Evolutionary conservation across 1,140 invertebrate species (phyloP).

Genomic region (Diachasmimorpha longicaudata): DNA sequence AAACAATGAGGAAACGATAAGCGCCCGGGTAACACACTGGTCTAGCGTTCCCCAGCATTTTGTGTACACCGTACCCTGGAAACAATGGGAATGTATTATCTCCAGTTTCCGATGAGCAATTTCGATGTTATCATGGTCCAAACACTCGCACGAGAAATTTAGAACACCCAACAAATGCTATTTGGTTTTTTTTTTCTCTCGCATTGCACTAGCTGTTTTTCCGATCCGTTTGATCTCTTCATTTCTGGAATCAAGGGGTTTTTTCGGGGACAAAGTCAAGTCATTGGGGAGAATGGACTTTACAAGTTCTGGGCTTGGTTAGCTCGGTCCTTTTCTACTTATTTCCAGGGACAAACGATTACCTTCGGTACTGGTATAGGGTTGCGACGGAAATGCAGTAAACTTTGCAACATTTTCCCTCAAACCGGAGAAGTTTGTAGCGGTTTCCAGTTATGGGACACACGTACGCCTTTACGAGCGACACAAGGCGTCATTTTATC

Average conservation of each 20-base stretch:
- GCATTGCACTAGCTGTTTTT: neutral
- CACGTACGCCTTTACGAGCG: conserved; percentile 17
- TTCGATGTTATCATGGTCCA: neutral
- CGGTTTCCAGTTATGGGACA: conserved; percentile 10
- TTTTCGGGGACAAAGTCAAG: neutral
- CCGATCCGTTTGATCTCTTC: neutral
- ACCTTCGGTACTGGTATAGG: neutral
- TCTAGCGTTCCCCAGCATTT: neutral
- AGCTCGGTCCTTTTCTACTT: neutral
- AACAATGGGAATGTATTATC: conserved; percentile 43
- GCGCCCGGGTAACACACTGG: neutral
- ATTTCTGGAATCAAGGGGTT: neutral
- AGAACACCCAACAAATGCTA: neutral
- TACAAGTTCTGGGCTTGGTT: neutral
- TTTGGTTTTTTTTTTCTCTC: neutral
- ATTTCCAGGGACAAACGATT: neutral
- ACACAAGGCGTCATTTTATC: conserved; percentile 22
- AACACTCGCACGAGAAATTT: neutral
- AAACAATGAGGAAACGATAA: conserved; percentile 46
- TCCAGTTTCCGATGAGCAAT: conserved; percentile 20
- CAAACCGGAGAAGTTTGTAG: conserved; percentile 11
- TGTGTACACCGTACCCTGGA: conserved; percentile 13
- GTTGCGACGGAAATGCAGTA: neutral
- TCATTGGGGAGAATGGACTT: neutral
- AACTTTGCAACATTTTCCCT: conserved; percentile 19